phyloP scores from a whole-genome alignment of 2,888 invertebrate species.

The Hypena proboscidalis region DNA sequence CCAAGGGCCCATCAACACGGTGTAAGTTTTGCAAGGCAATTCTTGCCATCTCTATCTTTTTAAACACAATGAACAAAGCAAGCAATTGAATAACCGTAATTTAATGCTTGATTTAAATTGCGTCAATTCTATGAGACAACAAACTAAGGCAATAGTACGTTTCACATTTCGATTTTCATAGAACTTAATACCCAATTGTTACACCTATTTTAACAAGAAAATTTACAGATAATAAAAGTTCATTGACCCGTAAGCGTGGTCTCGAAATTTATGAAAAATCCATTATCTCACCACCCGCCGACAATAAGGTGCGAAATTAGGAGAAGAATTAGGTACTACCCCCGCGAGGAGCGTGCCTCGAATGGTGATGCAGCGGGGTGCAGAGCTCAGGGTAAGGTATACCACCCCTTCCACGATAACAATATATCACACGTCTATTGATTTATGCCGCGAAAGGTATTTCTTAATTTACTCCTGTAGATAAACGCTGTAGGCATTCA shows the following conservation, averaged over 20 bases:
- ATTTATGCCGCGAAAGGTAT: conserved; percentile 61
- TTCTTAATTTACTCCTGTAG: conserved; percentile 60
- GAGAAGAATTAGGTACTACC: conserved; percentile 81
- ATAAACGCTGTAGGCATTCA: conserved; percentile 45
- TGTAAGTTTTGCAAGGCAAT: too few relatives aligned
- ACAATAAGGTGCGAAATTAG: conserved; percentile 84
- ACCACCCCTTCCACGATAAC: conserved; percentile 50
- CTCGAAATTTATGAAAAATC: conserved; percentile 64
- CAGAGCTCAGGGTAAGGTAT: conserved; percentile 44
- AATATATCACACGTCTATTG: conserved; percentile 57
- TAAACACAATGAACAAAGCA: too few relatives aligned
- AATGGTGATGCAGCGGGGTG: conserved; percentile 66
- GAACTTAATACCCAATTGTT: conserved; percentile 24
- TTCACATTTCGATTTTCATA: too few relatives aligned
- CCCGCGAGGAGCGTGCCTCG: conserved; percentile 67
- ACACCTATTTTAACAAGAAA: conserved; percentile 26
- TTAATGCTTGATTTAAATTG: too few relatives aligned
- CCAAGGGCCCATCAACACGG: too few relatives aligned
- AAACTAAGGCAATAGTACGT: too few relatives aligned
- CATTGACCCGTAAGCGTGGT: conserved; percentile 53
- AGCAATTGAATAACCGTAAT: too few relatives aligned
- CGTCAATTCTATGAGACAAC: too few relatives aligned
- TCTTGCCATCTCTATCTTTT: too few relatives aligned
- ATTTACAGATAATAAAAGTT: conserved; percentile 44
- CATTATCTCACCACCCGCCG: conserved; percentile 72